phyloP scores from a whole-genome alignment of 2,888 invertebrate genomes.

The Tortricodes alternella region DNA sequence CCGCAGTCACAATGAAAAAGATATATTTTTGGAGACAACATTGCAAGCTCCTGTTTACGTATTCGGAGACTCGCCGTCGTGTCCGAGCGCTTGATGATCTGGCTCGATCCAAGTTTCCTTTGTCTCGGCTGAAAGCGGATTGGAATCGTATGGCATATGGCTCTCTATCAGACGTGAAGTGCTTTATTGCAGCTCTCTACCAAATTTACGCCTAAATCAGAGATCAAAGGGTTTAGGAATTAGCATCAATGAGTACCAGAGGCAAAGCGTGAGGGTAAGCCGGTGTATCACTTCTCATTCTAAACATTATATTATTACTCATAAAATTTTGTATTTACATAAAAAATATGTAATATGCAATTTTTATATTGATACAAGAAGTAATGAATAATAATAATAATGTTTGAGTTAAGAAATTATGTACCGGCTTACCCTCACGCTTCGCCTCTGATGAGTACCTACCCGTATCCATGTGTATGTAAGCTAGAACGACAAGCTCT shows the following conservation, averaged over 20 bases:
- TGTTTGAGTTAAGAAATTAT: no score
- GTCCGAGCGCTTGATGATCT: conserved; percentile 46
- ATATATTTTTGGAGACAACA: conserved; percentile 1
- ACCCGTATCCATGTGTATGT: no score
- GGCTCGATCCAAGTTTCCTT: conserved; percentile 65
- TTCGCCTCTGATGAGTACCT: no score
- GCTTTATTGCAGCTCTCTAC: conserved; percentile 46
- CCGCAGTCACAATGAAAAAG: neutral
- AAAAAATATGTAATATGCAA: no score
- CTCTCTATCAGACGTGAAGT: conserved; percentile 54
- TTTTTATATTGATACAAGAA: no score
- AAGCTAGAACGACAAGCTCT: no score
- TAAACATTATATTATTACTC: no score
- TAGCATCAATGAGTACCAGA: neutral
- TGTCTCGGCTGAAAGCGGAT: conserved; percentile 65
- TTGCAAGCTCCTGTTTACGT: conserved; percentile 17
- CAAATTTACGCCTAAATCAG: conserved; percentile 19
- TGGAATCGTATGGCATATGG: conserved; percentile 48
- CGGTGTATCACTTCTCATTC: no score
- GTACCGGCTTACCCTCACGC: no score
- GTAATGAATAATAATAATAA: no score
- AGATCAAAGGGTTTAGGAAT: neutral
- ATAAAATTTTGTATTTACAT: no score
- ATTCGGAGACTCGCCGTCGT: conserved; percentile 16
- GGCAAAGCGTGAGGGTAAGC: no score